Conservation (phyloP, 2,888 invertebrate species). For the Drosophila vallismaia region DNA sequence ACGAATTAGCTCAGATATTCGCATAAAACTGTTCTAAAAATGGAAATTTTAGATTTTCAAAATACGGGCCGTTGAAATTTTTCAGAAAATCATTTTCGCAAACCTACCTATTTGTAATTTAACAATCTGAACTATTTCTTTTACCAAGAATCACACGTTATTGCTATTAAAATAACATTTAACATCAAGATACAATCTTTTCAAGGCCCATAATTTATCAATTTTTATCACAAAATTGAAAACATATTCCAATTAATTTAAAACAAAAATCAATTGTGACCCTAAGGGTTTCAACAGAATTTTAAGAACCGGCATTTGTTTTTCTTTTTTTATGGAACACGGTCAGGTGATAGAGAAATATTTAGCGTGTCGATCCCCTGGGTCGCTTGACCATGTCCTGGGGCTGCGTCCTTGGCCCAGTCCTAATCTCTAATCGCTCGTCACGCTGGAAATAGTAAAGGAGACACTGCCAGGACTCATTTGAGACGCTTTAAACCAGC, state of each 20-base stretch:
- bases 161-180: conserved; percentile 3
- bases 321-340: conserved; percentile 33
- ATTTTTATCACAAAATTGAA: conserved; percentile 11
- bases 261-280: conserved; percentile 34
- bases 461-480: conserved; percentile 53
- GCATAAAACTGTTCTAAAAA: too few species aligned
- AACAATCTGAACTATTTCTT: neutral
- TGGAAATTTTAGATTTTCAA: too few species aligned
- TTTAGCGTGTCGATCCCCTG: conserved; percentile 34
- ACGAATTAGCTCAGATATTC: too few species aligned
- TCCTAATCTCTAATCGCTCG: conserved; percentile 74
- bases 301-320: conserved; percentile 46
- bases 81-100: too few species aligned
- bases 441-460: conserved; percentile 61
- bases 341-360: conserved; percentile 26
- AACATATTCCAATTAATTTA: conserved; percentile 19
- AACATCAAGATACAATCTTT: conserved; percentile 7
- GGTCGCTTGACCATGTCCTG: conserved; percentile 33
- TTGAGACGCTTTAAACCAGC: conserved; percentile 66
- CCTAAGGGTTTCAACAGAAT: conserved; percentile 43
- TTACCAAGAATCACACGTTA: conserved; percentile 1
- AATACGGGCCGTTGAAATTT: too few species aligned
- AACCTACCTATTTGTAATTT: too few species aligned
- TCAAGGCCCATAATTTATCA: conserved; percentile 11
- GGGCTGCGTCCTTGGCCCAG: conserved; percentile 47